Base-by-base conservation (phyloP, 2,113 vertebrate genomes). In the Chaetorhynchus papuensis region DNA sequence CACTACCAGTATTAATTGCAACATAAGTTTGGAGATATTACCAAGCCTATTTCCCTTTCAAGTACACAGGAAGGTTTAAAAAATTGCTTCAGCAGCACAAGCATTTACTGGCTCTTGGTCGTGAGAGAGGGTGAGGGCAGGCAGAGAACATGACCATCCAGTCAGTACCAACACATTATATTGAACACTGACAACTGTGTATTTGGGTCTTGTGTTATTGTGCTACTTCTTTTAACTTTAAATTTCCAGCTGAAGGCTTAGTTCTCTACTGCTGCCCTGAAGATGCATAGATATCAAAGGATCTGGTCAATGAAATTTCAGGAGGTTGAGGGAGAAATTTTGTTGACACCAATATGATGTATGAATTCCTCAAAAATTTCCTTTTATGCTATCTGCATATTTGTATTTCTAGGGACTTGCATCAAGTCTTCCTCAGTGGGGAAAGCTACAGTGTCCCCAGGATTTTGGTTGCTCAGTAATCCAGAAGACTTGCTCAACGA, bases 1-100 rank as follows among this genome's bases (percentile, higher is more conserved):
- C 18, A 24, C 37, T 59, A 19, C 20, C 0, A 0, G 10, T 64
- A 79, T 4, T 5, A 9, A 79, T 18, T 52, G 19, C 35, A 84
- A 22, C 19, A 1, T 45, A 64, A 64, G 53, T 12, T 64, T 63
- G 76, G 49, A 82, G 30, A 63, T 81, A 35, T 2, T 90, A 39
- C 12, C 1, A 4, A 68, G 49, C 12, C 9, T 65, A 19, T 65
- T 83, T 89, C 63, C 11, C 19, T 82, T 84, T 59, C 49, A 63
- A 59, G 33, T 56, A 52, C 21, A 30, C 30, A 87, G 22, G 21
- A 61, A 75, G 45, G 28, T 37, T 49, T 60, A 56, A 91, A 44
- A 81, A 90, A 45, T 56, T 15, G 26, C 30, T 89, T 80, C 41
- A 56, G 22, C 0, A 3, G 15, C 70, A 45, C 27, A 75, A 22